These are phyloP conservation scores for Bubo blakistoni DNA, from an alignment of 2,113 vertebrate genomes.

Conservation along the genomic window DNA sequence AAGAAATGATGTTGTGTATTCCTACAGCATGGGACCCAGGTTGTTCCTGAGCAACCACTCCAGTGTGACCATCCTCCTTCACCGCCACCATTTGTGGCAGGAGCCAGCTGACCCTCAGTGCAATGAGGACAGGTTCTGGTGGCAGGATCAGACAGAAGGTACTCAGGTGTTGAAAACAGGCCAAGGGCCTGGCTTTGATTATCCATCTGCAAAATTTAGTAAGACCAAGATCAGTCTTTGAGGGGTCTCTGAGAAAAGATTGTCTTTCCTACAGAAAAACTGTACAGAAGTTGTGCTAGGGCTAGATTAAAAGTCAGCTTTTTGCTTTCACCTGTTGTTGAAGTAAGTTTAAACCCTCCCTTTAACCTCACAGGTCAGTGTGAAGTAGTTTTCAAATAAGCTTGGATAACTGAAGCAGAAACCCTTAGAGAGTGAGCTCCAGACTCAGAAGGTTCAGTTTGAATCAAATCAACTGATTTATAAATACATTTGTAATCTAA, in stretches of 20 bases:
- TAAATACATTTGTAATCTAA: background rate
- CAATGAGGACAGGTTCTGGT: background rate
- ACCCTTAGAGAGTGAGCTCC: background rate
- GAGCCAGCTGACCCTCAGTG: background rate
- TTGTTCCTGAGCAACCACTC: background rate
- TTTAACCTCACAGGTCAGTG: background rate
- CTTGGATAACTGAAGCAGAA: background rate
- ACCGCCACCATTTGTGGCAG: rapidly evolving
- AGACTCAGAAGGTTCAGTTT: background rate
- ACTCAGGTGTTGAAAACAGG: rapidly evolving
- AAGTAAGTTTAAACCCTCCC: background rate
- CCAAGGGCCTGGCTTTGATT: background rate
- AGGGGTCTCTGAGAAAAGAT: background rate
- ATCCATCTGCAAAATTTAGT: background rate
- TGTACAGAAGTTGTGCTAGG: background rate
- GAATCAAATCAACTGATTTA: background rate
- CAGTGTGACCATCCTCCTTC: background rate
- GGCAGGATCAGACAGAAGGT: background rate
- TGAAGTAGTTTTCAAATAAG: background rate
- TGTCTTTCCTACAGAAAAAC: background rate
- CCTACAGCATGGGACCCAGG: rapidly evolving
- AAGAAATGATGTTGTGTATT: background rate
- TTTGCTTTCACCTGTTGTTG: background rate
- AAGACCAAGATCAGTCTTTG: background rate
- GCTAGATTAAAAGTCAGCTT: background rate